These are phyloP conservation scores for Anniella stebbinsi DNA, from an alignment of 2,797 vertebrate species.

Conservation along the genomic window DNA sequence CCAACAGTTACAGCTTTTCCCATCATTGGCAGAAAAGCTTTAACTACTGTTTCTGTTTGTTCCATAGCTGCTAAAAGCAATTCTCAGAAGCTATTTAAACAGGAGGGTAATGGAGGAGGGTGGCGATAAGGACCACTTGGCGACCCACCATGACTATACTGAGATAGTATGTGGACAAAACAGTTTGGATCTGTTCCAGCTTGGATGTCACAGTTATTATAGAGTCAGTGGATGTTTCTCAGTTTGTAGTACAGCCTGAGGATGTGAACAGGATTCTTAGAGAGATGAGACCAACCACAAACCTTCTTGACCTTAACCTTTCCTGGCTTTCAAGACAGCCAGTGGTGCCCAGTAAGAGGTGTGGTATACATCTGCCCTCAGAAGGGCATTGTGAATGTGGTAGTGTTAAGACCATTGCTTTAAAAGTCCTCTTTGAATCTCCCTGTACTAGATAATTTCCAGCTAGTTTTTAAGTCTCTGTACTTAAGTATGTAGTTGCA, in stretches of 20 bases:
- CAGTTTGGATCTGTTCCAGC: not conserved
- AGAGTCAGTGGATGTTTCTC: not conserved
- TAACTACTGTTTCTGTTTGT: not conserved
- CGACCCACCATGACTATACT: not conserved
- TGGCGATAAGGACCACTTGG: not conserved
- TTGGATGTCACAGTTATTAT: not conserved
- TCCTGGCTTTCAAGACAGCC: not conserved
- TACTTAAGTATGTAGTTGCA: not conserved
- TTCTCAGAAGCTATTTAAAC: not conserved
- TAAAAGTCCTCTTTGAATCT: not conserved
- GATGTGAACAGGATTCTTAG: not conserved
- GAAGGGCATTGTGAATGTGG: not conserved
- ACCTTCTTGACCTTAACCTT: not conserved
- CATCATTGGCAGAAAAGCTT: slow-evolving; percentile 3
- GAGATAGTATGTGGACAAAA: not conserved
- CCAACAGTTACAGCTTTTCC: not conserved
- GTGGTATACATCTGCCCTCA: not conserved
- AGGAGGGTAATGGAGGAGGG: not conserved
- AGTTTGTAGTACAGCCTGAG: not conserved
- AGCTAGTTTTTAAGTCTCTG: not conserved
- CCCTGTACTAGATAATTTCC: not conserved
- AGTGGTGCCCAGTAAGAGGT: too few species aligned
- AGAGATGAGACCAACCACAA: not conserved
- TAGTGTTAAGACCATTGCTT: not conserved
- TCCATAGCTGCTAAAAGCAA: not conserved